These are phyloP conservation scores for Virgularia gustaviana DNA, from an alignment of 92 coral and sea anemone species.

Conservation along the genomic window DNA sequence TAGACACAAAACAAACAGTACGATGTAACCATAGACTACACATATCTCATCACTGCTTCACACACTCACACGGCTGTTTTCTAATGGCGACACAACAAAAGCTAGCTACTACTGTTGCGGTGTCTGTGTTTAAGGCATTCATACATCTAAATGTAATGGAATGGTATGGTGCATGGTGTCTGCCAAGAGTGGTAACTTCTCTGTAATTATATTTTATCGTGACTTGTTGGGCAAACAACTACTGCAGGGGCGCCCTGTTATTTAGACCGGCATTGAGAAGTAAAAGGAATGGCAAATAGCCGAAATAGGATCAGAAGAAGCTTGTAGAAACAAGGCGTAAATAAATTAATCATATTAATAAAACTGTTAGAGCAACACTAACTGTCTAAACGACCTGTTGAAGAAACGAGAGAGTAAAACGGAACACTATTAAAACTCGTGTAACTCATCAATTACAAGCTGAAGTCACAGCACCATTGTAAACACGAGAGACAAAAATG, in stretches of 20 bases:
- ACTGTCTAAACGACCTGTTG: neutral
- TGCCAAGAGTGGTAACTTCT: too few relatives aligned
- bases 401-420: neutral
- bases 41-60: neutral
- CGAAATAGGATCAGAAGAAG: constrained; percentile 29
- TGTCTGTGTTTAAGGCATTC: too few relatives aligned
- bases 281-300: constrained; percentile 1
- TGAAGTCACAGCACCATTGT: neutral
- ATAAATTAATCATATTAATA: constrained; percentile 33
- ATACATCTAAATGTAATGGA: too few relatives aligned
- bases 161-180: too few relatives aligned
- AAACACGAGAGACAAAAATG: constrained; percentile 12
- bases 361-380: neutral
- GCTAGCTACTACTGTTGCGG: too few relatives aligned
- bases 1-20: constrained; percentile 14
- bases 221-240: too few relatives aligned
- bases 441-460: neutral
- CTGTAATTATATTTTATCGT: too few relatives aligned
- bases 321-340: constrained; percentile 25
- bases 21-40: constrained; percentile 22
- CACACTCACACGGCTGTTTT: neutral
- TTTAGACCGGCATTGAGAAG: constrained; percentile 10
- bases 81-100: too few relatives aligned
- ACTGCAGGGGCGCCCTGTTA: too few relatives aligned
- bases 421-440: neutral